phyloP scores from a whole-genome alignment of 1,140 invertebrate genomes.

The Pollicipes pollicipes region DNA sequence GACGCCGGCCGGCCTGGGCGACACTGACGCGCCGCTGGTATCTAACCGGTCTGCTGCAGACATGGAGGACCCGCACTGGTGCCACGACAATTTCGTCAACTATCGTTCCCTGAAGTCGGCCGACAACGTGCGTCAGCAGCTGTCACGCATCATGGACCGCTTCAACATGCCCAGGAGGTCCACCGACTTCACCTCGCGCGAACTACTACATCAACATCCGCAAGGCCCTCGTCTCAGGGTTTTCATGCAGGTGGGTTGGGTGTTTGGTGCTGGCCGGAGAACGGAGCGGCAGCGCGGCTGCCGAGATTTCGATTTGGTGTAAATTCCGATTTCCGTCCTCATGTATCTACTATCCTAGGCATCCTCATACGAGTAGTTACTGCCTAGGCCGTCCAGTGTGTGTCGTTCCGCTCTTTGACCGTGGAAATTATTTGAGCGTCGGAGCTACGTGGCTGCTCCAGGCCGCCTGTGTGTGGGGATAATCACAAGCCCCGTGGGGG shows the following conservation, averaged over 20 bases:
- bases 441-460: too few relatives aligned
- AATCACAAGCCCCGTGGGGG: too few relatives aligned
- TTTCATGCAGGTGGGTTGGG: conserved; percentile 98
- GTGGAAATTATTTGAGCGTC: too few relatives aligned
- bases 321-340: conserved; percentile 6
- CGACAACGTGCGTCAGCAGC: conserved; percentile 64
- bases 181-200: conserved; percentile 95
- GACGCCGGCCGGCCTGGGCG: too few relatives aligned
- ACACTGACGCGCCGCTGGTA: too few relatives aligned
- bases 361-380: too few relatives aligned
- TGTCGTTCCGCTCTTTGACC: too few relatives aligned
- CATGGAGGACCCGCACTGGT: conserved; percentile 89
- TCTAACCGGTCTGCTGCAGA: conserved; percentile 27
- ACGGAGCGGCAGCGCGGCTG: conserved; percentile 5
- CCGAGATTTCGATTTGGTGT: background rate
- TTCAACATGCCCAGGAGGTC: conserved; percentile 83
- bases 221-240: conserved; percentile 92
- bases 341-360: conserved; percentile 13
- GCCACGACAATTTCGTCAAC: conserved; percentile 98
- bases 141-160: conserved; percentile 73
- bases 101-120: conserved; percentile 91
- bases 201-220: conserved; percentile 98
- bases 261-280: background rate
- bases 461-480: too few relatives aligned
- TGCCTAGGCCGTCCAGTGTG: too few relatives aligned